These are phyloP conservation scores for Acleris laterana DNA, from an alignment of 2,888 invertebrate species.

Conservation along the genomic window DNA sequence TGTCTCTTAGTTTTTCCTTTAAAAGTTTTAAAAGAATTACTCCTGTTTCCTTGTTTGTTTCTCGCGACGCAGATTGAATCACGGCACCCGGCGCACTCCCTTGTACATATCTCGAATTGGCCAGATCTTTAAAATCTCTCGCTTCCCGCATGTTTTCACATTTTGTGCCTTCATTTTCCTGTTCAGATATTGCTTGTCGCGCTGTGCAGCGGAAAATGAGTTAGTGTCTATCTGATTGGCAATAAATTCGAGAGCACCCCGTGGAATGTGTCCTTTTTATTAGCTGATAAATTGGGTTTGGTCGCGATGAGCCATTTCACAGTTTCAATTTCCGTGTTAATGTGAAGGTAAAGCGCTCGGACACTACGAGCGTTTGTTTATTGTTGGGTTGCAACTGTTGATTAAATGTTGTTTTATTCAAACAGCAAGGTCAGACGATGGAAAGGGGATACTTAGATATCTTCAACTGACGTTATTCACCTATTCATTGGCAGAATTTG, in stretches of 20 bases:
- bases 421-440: too few species aligned
- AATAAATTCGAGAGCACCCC: conserved; percentile 31
- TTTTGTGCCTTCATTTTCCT: conserved; percentile 3
- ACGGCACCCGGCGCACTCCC: conserved; percentile 20
- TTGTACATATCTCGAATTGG: conserved; percentile 22
- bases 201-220: conserved; percentile 17
- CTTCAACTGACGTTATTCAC: too few species aligned
- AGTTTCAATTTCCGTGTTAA: not conserved
- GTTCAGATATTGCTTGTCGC: not conserved
- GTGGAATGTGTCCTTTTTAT: conserved; percentile 31
- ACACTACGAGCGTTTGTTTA: not conserved
- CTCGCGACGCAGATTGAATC: conserved; percentile 49
- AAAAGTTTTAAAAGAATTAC: conserved; percentile 69
- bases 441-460: too few species aligned
- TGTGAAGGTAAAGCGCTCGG: too few species aligned
- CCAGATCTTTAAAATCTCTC: conserved; percentile 19
- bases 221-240: conserved; percentile 32
- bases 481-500: too few species aligned
- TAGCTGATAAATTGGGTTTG: conserved; percentile 24
- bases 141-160: conserved; percentile 19
- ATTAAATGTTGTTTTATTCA: too few species aligned
- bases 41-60: conserved; percentile 56
- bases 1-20: conserved; percentile 64
- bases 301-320: not conserved
- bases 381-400: too few species aligned